Conservation (phyloP, 2,888 invertebrate genomes). For the Papilio gigon region DNA sequence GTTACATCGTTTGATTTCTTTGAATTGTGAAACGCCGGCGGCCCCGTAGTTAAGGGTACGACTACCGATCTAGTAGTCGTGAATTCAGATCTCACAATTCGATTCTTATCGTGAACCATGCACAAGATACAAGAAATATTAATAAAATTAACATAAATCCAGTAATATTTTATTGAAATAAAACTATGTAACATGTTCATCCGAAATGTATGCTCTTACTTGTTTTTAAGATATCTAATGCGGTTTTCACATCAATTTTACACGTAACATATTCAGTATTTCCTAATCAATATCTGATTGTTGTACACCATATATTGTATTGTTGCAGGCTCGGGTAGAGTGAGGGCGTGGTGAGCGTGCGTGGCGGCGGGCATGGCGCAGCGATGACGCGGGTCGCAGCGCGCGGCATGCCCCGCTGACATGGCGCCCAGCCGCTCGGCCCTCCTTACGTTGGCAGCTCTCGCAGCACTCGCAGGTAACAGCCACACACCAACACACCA, state of each 20-base stretch:
- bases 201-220: neutral
- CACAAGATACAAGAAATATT: too few relatives aligned
- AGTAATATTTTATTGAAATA: too few relatives aligned
- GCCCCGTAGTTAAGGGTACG: too few relatives aligned
- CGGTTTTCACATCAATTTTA: neutral
- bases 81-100: too few relatives aligned
- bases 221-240: too few relatives aligned
- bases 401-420: constrained; percentile 79
- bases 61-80: too few relatives aligned
- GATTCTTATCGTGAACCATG: too few relatives aligned
- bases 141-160: too few relatives aligned
- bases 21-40: too few relatives aligned
- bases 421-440: constrained; percentile 81
- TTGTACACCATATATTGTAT: too few relatives aligned
- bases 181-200: neutral
- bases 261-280: neutral
- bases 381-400: constrained; percentile 71
- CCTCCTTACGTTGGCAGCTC: constrained; percentile 77
- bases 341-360: constrained; percentile 50
- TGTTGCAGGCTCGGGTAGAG: constrained; percentile 52
- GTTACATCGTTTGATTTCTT: neutral
- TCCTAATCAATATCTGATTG: too few relatives aligned
- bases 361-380: constrained; percentile 63
- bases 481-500: neutral
- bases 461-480: constrained; percentile 77